Evolutionary conservation across 2,888 invertebrate genomes (phyloP).

Genomic region (Pristionchus mayeri): DNA sequence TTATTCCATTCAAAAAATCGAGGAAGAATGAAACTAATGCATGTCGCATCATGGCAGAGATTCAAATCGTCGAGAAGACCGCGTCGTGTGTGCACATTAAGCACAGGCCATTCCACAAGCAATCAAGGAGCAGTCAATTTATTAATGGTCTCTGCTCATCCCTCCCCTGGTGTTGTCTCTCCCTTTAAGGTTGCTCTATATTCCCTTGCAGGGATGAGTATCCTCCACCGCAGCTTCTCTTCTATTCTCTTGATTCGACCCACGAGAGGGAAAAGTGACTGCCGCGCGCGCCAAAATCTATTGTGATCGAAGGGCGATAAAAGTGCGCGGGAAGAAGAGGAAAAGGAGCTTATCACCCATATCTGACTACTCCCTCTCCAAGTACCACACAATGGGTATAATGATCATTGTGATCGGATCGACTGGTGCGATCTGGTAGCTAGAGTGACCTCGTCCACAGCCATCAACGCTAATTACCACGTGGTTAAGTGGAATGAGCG

Average conservation of each 20-base stretch:
- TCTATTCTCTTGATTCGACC: neutral
- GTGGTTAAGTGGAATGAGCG: neutral
- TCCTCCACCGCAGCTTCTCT: neutral
- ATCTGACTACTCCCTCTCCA: neutral
- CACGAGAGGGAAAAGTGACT: neutral
- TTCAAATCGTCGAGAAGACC: too few relatives aligned
- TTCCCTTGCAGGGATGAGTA: neutral
- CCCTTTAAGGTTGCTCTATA: neutral
- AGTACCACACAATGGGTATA: slow-evolving; percentile 11
- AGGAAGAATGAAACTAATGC: too few relatives aligned
- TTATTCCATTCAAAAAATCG: too few relatives aligned
- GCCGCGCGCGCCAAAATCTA: slow-evolving; percentile 41
- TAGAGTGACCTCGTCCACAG: slow-evolving; percentile 33
- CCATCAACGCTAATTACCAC: slow-evolving; percentile 37
- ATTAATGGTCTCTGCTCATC: neutral
- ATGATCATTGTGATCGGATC: neutral
- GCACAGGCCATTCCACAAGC: slow-evolving; percentile 11
- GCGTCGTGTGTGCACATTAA: too few relatives aligned
- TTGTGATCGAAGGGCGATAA: slow-evolving; percentile 27
- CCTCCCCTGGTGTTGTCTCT: neutral
- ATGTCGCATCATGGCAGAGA: too few relatives aligned
- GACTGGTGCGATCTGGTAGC: slow-evolving; percentile 32
- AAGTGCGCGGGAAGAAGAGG: slow-evolving; percentile 19
- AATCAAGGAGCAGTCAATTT: neutral
- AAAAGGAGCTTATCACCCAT: slow-evolving; percentile 7